Evolutionary conservation across 2,888 invertebrate species (phyloP).

Genomic region (Dynastes tityus): DNA sequence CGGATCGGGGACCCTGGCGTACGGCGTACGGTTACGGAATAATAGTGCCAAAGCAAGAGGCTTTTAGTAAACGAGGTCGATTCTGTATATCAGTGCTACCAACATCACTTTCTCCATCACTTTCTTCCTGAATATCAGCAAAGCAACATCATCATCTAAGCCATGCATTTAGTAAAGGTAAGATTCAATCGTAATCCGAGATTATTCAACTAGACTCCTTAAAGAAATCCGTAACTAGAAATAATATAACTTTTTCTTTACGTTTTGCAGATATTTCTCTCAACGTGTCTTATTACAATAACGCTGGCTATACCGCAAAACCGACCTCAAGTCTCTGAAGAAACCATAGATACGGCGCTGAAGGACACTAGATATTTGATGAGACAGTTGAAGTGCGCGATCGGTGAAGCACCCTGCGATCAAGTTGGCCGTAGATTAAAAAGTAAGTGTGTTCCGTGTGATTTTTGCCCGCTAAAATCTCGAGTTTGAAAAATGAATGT

Average conservation of each 20-base stretch:
- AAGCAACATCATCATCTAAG: slow-evolving; percentile 43
- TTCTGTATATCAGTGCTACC: slow-evolving; percentile 31
- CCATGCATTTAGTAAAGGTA: no score
- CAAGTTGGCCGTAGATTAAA: slow-evolving; percentile 82
- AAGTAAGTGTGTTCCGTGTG: slow-evolving; percentile 73
- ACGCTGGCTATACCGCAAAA: slow-evolving; percentile 54
- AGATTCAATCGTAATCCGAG: neutral
- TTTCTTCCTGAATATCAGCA: slow-evolving; percentile 55
- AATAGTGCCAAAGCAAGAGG: slow-evolving; percentile 16
- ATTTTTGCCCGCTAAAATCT: neutral
- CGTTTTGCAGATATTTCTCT: slow-evolving; percentile 52
- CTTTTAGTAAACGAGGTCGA: slow-evolving; percentile 34
- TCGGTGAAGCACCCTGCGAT: slow-evolving; percentile 83
- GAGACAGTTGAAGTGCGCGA: slow-evolving; percentile 82
- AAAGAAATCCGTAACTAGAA: no score
- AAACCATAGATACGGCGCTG: slow-evolving; percentile 78
- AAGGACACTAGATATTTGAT: slow-evolving; percentile 81
- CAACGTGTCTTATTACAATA: slow-evolving; percentile 47
- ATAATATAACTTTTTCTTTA: neutral
- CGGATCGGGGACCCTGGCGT: neutral
- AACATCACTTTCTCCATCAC: slow-evolving; percentile 55
- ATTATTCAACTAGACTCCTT: neutral
- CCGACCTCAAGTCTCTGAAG: slow-evolving; percentile 76
- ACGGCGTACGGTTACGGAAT: neutral
- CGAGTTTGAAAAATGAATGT: no score